Percentiles rank a stretch among this genome's conserved stretches.
phyloP scores from a whole-genome alignment of 2,888 invertebrate genomes.

The Acholoe squamosa region DNA sequence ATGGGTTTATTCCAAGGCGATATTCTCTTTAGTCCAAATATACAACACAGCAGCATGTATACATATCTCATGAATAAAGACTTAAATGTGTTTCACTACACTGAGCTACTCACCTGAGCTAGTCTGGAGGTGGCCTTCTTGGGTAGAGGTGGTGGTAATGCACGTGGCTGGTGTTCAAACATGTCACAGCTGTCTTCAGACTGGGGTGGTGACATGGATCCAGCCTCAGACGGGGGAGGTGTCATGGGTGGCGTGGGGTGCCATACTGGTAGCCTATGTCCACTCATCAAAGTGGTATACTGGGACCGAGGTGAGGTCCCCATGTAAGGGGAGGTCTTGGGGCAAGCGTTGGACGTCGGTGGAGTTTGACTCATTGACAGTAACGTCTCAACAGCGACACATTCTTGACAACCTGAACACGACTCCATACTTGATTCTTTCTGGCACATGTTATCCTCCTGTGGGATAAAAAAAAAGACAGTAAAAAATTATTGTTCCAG shows the following conservation, averaged over 20 bases:
- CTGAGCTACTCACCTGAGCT: constrained; percentile 38
- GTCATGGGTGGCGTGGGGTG: constrained; percentile 58
- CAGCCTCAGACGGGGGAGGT: constrained; percentile 66
- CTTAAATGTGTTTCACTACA: too few relatives aligned
- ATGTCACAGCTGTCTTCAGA: constrained; percentile 62
- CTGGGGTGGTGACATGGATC: constrained; percentile 64
- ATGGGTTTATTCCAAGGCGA: too few relatives aligned
- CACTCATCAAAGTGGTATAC: not conserved
- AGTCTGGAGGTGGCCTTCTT: constrained; percentile 41
- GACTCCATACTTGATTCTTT: constrained; percentile 10
- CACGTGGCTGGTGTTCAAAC: constrained; percentile 49
- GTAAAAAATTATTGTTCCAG: too few relatives aligned
- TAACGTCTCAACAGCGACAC: constrained; percentile 83
- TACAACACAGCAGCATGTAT: too few relatives aligned
- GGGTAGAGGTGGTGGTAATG: not conserved
- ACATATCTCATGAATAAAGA: too few relatives aligned
- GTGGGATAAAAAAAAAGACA: not conserved
- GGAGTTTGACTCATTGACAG: constrained; percentile 78
- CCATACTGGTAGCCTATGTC: not conserved
- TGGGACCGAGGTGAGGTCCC: not conserved
- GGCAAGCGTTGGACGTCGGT: not conserved
- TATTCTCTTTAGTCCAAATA: too few relatives aligned
- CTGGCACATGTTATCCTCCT: constrained; percentile 47
- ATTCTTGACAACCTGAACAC: constrained; percentile 70
- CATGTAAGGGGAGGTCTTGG: not conserved